phyloP scores from a whole-genome alignment of 1,140 invertebrate genomes.

The roundworm (Caenorhabditis elegans) region DNA sequence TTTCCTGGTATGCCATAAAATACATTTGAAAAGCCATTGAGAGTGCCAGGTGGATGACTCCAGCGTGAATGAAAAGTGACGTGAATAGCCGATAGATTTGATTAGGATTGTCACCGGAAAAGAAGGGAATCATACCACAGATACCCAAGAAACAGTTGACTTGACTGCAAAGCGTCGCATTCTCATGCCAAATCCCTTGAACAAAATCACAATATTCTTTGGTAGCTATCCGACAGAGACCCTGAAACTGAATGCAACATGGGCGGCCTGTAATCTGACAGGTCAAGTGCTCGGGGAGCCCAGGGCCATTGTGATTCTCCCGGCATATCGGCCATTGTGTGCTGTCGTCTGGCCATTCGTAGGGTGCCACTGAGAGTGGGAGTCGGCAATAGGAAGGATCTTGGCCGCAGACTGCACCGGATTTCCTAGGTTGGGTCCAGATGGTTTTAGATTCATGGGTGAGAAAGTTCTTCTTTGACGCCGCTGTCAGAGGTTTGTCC shows the following conservation, averaged over 20 bases:
- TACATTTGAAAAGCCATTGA: slow-evolving; percentile 87
- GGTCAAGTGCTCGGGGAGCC: slow-evolving; percentile 41
- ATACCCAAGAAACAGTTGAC: slow-evolving; percentile 94
- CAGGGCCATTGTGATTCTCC: slow-evolving; percentile 35
- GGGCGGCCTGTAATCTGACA: slow-evolving; percentile 87
- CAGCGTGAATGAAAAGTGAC: slow-evolving; percentile 96
- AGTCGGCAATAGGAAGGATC: slow-evolving; percentile 95
- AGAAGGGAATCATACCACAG: slow-evolving; percentile 97
- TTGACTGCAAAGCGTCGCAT: slow-evolving; percentile 95
- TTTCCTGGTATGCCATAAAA: slow-evolving; percentile 92
- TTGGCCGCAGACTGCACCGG: slow-evolving; percentile 91
- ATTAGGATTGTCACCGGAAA: slow-evolving; percentile 85
- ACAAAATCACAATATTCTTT: slow-evolving; percentile 97
- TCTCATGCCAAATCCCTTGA: slow-evolving; percentile 92
- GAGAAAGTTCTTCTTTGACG: slow-evolving; percentile 68
- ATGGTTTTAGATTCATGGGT: slow-evolving; percentile 53
- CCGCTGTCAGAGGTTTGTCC: slow-evolving; percentile 79
- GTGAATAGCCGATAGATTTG: slow-evolving; percentile 96
- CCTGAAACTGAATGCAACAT: slow-evolving; percentile 94
- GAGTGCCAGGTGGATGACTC: slow-evolving; percentile 84
- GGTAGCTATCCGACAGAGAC: slow-evolving; percentile 93
- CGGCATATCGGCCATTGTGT: slow-evolving; percentile 86
- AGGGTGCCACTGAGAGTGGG: slow-evolving; percentile 87
- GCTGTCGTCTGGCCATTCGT: slow-evolving; percentile 97
- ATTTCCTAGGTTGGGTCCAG: background rate